phyloP scores from a whole-genome alignment of 2,113 vertebrate species.

The Gallinago paraguaiae region DNA sequence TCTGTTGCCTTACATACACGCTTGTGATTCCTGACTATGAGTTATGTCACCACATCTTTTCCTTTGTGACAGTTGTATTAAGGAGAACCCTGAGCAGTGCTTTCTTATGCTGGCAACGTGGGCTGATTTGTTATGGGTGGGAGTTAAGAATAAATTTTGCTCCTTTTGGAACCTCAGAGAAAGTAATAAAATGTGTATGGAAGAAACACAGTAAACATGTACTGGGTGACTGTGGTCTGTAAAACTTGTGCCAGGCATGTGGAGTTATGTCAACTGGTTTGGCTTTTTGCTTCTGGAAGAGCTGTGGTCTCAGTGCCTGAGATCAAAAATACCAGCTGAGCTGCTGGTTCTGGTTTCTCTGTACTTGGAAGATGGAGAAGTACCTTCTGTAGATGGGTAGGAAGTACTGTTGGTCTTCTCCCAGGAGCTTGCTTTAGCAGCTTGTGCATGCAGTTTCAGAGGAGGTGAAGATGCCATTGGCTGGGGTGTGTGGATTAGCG shows the following conservation, averaged over 20 bases:
- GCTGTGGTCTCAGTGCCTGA: neutral
- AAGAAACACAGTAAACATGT: neutral
- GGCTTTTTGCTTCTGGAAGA: neutral
- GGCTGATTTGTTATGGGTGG: neutral
- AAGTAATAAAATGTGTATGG: neutral
- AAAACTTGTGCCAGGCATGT: neutral
- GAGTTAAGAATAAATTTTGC: neutral
- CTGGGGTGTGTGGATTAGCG: neutral
- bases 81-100: neutral
- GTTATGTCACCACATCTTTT: neutral
- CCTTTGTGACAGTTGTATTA: neutral
- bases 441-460: neutral
- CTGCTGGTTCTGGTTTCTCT: neutral
- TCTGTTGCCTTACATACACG: accelerated
- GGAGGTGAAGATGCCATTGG: neutral
- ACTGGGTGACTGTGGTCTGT: neutral
- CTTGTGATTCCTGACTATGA: neutral
- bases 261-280: neutral
- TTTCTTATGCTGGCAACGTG: neutral
- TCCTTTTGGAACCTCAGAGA: neutral
- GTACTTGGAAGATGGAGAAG: neutral
- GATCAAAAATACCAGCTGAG: neutral
- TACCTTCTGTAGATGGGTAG: neutral
- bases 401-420: neutral
- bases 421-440: neutral